These are phyloP conservation scores for Caenorhabditis briggsae DNA, from an alignment of 1,140 invertebrate genomes.

Conservation along the genomic window DNA sequence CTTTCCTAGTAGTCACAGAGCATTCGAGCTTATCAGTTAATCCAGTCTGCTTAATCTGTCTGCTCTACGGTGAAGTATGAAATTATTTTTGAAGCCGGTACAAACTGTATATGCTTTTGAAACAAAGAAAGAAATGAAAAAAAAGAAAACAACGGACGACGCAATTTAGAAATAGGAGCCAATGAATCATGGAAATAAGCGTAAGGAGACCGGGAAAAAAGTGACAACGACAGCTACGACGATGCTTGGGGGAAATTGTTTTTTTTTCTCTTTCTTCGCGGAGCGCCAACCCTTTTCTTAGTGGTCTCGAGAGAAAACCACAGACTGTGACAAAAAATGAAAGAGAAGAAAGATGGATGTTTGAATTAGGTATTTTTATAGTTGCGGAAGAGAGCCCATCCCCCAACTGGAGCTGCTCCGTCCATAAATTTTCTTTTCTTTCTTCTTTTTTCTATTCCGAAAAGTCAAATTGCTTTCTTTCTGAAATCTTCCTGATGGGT, in stretches of 20 bases:
- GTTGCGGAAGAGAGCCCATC: background rate
- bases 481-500: too few species aligned
- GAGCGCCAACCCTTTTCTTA: slow-evolving; percentile 44
- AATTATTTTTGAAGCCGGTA: background rate
- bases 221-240: slow-evolving; percentile 6
- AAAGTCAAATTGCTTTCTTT: background rate
- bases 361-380: slow-evolving; percentile 48
- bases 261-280: slow-evolving; percentile 11
- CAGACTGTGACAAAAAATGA: slow-evolving; percentile 10
- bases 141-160: slow-evolving; percentile 28
- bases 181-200: slow-evolving; percentile 43
- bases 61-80: background rate
- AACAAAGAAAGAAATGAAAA: background rate
- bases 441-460: background rate
- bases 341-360: slow-evolving; percentile 9
- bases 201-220: background rate
- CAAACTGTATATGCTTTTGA: background rate
- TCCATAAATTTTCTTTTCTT: background rate
- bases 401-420: background rate
- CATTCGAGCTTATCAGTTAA: background rate
- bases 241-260: slow-evolving; percentile 21
- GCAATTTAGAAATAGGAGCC: slow-evolving; percentile 10
- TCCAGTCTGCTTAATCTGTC: background rate
- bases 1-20: slow-evolving; percentile 5
- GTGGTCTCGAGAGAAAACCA: slow-evolving; percentile 14